Evolutionary conservation across 2,888 invertebrate species (phyloP).

Genomic region (Andrena chrysosceles): DNA sequence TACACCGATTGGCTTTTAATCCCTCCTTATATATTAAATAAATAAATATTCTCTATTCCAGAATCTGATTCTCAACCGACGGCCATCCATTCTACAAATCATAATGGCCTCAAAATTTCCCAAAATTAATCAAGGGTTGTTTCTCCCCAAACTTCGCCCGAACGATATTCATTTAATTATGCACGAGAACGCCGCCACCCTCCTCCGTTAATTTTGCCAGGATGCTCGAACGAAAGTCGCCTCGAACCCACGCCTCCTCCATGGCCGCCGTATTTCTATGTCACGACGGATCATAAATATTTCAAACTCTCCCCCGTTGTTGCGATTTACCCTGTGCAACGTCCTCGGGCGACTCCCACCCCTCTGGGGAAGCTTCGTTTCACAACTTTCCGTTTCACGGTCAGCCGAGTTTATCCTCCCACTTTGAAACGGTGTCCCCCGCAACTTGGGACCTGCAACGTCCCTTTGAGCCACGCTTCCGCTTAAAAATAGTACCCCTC

Average conservation of each 20-base stretch:
- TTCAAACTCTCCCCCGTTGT: constrained; percentile 20
- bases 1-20: too few species aligned
- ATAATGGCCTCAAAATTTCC: too few species aligned
- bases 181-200: too few species aligned
- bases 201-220: neutral
- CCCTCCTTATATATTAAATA: too few species aligned
- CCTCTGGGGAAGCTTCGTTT: constrained; percentile 3
- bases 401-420: constrained; percentile 30
- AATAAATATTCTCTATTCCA: too few species aligned
- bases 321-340: constrained; percentile 11
- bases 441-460: neutral
- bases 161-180: too few species aligned
- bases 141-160: too few species aligned
- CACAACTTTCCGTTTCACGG: constrained; percentile 49
- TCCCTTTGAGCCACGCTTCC: neutral
- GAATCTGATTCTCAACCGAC: too few species aligned
- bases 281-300: constrained; percentile 38
- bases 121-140: too few species aligned
- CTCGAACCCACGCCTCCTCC: neutral
- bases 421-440: neutral
- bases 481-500: neutral
- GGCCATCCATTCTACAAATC: too few species aligned
- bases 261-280: constrained; percentile 19
- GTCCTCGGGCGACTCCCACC: constrained; percentile 20
- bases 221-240: neutral